Base-by-base conservation (phyloP, 2,888 invertebrate genomes). In the Drosophila macrospina region DNA sequence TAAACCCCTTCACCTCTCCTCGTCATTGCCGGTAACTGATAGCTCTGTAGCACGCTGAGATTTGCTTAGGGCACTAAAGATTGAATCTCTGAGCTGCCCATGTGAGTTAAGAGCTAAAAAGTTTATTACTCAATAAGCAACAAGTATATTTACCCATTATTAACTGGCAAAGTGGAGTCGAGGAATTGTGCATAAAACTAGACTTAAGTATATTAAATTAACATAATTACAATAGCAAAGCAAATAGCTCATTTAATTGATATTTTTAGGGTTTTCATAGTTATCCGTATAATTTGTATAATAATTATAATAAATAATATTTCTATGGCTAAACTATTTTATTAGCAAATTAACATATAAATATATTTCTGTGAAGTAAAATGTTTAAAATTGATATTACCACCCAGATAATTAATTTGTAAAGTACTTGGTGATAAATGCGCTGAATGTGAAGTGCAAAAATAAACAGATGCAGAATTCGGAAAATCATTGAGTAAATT, bases 1-100 rank as follows among this genome's bases (percentile, higher is more conserved):
- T 54, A 71, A 66, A 68, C 60, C 36, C 37, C n/a, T 6, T 39
- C 34, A n/a, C n/a, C 36, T 15, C 48, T 48, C 13, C 48, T 13
- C 24, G 8, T 5, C 5, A 34, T 37, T 24, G 30, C 50, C 41
- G 8, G n/a, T 47, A 37, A 52, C 30, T 52, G 15, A 66, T 48
- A 42, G 28, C 51, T 8, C 1, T 20, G 20, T 20, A 48, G 36
- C 13, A 56, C 39, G 26, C 15, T 55, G 30, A 8, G 44, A 37
- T 45, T 66, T 55, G 10, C 50, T 34, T 44, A 24, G 10, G 13
- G 30, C 30, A 13, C 50, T 34, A 20, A 48, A 48, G 48, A 48
- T 48, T 13, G 48, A 34, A 48, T 48, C 48, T 34, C 34, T 41
- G 13, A 52, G 32, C 52, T 54, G 45, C 30, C 30, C 30, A 47